These are phyloP conservation scores for Orchesellides sinensis DNA, from an alignment of 2,888 invertebrate genomes.

Conservation along the genomic window DNA sequence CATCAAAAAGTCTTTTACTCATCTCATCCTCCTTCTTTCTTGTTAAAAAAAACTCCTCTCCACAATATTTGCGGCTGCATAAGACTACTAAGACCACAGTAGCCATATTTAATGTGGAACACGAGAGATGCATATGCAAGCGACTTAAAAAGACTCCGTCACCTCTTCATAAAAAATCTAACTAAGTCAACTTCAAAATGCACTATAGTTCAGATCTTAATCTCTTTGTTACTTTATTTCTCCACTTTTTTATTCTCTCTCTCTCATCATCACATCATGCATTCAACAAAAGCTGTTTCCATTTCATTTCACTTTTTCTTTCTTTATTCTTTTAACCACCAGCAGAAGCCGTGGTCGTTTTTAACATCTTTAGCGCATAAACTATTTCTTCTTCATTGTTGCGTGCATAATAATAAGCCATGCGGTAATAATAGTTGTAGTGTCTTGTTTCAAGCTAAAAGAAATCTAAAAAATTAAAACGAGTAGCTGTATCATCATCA, in stretches of 20 bases:
- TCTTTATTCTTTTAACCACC: not conserved
- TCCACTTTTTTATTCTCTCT: too few relatives aligned
- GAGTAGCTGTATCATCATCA: too few relatives aligned
- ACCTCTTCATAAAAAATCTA: not conserved
- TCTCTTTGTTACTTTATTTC: slow-evolving; percentile 9
- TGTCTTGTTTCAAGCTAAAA: not conserved
- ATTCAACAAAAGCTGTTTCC: not conserved
- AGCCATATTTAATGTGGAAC: slow-evolving; percentile 24
- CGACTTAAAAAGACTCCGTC: not conserved
- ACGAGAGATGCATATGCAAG: slow-evolving; percentile 11
- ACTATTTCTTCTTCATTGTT: not conserved
- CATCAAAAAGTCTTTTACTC: too few relatives aligned
- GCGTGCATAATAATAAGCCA: slow-evolving; percentile 13
- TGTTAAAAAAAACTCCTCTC: not conserved
- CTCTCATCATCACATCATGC: not conserved
- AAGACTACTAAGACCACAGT: slow-evolving; percentile 3
- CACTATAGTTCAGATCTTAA: not conserved
- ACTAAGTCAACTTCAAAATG: slow-evolving; percentile 8
- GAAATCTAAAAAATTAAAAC: slow-evolving; percentile 7
- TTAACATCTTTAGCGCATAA: not conserved
- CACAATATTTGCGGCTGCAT: slow-evolving; percentile 12
- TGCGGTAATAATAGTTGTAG: not conserved
- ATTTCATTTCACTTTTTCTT: not conserved
- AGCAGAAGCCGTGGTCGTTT: not conserved
- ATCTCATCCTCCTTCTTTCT: not conserved